Conservation (phyloP, 2,113 vertebrate genomes). For the Macroglossus sobrinus region DNA sequence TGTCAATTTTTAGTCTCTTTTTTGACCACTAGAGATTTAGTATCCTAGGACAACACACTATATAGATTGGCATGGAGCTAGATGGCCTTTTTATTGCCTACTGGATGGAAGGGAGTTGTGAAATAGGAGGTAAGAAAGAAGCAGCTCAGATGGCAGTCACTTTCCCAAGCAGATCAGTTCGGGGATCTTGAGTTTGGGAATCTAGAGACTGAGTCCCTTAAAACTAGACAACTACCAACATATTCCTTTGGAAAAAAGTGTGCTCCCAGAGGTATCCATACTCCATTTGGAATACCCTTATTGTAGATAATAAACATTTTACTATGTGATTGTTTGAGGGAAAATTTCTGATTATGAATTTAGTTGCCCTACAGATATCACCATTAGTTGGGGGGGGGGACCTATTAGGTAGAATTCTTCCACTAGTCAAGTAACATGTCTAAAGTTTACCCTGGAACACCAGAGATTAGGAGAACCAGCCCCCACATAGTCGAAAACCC, state of each 20-base stretch:
- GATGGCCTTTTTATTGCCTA: background rate
- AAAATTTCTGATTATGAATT: background rate
- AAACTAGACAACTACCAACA: background rate
- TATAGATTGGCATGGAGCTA: background rate
- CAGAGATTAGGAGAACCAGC: background rate
- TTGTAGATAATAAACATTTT: background rate
- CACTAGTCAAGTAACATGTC: background rate
- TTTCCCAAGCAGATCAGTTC: background rate
- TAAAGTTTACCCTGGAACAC: background rate
- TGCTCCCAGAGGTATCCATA: background rate
- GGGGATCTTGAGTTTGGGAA: background rate
- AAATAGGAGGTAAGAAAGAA: background rate
- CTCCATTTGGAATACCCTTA: background rate
- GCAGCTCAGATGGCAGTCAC: background rate
- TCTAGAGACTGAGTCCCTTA: background rate
- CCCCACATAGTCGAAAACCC: background rate
- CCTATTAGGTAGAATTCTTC: background rate
- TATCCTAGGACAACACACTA: background rate
- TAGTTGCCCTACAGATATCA: background rate
- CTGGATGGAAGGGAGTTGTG: background rate
- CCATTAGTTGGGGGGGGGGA: background rate
- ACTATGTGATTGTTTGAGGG: background rate
- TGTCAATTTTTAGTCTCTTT: background rate
- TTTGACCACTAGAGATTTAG: background rate
- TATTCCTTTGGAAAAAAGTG: background rate